Evolutionary conservation across 2,797 vertebrate genomes (phyloP).

Genomic region (Loris lydekkerianus): DNA sequence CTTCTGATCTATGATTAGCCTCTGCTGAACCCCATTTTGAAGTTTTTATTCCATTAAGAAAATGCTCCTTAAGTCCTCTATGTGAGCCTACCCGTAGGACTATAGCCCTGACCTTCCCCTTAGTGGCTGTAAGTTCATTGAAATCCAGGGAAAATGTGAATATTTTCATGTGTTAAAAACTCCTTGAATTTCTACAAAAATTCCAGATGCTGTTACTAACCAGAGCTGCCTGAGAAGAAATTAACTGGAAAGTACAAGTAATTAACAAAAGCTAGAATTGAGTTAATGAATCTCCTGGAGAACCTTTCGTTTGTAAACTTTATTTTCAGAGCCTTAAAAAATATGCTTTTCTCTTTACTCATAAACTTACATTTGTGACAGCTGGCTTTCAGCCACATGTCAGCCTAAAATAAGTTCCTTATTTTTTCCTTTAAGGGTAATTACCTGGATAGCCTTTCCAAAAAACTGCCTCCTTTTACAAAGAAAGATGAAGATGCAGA

Average conservation of each 20-base stretch:
- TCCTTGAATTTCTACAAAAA: background rate
- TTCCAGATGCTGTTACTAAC: background rate
- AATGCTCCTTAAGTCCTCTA: background rate
- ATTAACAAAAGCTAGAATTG: background rate
- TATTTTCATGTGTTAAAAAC: background rate
- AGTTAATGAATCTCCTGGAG: background rate
- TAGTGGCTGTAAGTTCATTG: background rate
- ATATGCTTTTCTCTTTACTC: background rate
- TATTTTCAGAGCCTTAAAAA: background rate
- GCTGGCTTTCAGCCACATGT: background rate
- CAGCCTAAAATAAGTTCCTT: conserved; percentile 38
- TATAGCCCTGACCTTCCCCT: background rate
- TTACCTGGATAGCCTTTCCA: conserved; percentile 86
- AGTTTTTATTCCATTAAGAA: background rate
- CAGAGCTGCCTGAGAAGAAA: background rate
- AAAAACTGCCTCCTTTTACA: conserved; percentile 86
- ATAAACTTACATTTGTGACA: background rate
- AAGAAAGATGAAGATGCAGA: conserved; percentile 57
- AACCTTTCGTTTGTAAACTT: background rate
- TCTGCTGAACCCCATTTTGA: background rate
- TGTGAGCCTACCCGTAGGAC: background rate
- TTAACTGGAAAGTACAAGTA: background rate
- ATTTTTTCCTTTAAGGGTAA: conserved; percentile 82
- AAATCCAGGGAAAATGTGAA: background rate
- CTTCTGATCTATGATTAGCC: background rate